Evolutionary conservation across 2,797 vertebrate genomes (phyloP), one percentile per base, ranked within the genome.

Genomic region (Cynopterus sphinx): DNA sequence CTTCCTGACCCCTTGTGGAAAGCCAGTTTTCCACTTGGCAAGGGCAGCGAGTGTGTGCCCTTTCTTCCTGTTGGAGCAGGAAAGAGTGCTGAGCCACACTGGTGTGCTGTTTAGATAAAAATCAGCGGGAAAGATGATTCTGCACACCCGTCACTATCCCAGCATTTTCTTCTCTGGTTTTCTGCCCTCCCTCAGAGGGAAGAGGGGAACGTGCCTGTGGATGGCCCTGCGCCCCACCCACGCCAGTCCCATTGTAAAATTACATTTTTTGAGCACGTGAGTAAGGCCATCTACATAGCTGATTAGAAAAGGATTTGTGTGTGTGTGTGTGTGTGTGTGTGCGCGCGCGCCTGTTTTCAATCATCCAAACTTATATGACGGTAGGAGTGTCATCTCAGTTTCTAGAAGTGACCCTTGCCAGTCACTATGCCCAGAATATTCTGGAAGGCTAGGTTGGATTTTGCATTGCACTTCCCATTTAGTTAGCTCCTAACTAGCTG

Each of bases 1-100:
- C 94, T 96, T 96, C 84, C 88, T 93, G 94, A 46, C 15, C 39
- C 70, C 21, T 51, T 9, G 49, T 83, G 90, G 59, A 90, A 83
- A 77, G 49, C 83, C 41, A 33, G 67, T 39, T 81, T 67, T 81
- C 33, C 33, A 12, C 33, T 39, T 17, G 55, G 55, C 12, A 36
- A 81, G 95, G 89, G 53, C 51, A 43, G 22, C 0, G 31, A 49
- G 31, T 0, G 0, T 28, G 70, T 85, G 81, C 39, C 61, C 61
- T 39, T 70, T 90, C 83, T 95, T 97, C 87, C 91, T 96, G 77
- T 36, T 33, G 51, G 55, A 57, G 43, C 84, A 59, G 71, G 81
- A 75, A 78, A 19, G 87, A 49, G 81, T 5, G 1, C 65, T 9
- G n/a, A 78, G 55, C 26, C 26, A 19, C 24, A 26, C n/a, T 22